These are phyloP conservation scores for Smutsia temminckii DNA, from an alignment of 2,797 vertebrate species.

Conservation along the genomic window DNA sequence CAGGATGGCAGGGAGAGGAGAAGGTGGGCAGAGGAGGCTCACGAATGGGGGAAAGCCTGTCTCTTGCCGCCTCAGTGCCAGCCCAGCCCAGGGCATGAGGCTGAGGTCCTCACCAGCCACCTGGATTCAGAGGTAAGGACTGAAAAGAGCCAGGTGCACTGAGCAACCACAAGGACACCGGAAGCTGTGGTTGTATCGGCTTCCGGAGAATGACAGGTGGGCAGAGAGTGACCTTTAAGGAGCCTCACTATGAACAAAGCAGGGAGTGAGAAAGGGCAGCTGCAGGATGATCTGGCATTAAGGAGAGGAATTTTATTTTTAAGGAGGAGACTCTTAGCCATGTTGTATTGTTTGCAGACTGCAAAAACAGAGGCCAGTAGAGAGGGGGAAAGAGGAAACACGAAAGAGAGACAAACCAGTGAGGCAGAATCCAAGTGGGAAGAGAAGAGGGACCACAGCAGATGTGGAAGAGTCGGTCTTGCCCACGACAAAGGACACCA, in stretches of 20 bases:
- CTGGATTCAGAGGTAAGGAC: neutral
- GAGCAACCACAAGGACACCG: neutral
- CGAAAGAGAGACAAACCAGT: accelerated
- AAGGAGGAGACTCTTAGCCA: neutral
- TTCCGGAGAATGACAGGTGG: neutral
- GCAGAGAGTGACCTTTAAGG: neutral
- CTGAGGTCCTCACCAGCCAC: neutral
- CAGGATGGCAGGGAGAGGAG: neutral
- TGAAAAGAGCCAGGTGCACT: neutral
- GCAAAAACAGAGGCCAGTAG: neutral
- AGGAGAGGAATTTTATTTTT: neutral
- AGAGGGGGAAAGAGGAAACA: neutral
- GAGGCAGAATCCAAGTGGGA: neutral
- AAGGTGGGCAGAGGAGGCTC: neutral
- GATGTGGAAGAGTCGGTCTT: neutral
- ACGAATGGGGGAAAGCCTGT: accelerated
- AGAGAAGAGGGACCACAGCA: neutral
- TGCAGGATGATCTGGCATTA: neutral
- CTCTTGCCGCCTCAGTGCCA: neutral
- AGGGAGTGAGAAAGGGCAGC: neutral
- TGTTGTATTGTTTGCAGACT: neutral
- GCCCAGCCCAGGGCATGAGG: neutral
- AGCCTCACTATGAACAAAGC: neutral
- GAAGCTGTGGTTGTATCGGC: neutral
- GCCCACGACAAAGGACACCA: neutral